Evolutionary conservation across 2,888 invertebrate genomes (phyloP).

Genomic region (Ophonus ardosiacus): DNA sequence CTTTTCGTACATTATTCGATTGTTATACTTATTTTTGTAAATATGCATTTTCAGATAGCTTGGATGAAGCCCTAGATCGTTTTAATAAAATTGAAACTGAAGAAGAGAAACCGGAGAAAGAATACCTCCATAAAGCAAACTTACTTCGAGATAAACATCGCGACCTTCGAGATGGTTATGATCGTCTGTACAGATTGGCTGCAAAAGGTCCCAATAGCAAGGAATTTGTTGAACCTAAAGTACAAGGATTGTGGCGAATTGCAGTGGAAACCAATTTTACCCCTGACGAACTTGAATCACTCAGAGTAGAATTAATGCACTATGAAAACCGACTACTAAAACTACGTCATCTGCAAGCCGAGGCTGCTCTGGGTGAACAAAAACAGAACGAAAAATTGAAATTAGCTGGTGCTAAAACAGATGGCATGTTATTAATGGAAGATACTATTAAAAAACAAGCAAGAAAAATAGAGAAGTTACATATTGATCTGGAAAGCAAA

Average conservation of each 20-base stretch:
- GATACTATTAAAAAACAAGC: constrained; percentile 90
- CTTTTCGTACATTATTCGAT: no score
- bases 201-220: constrained; percentile 88
- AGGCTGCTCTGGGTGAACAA: constrained; percentile 85
- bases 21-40: background rate
- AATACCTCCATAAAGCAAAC: constrained; percentile 83
- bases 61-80: constrained; percentile 84
- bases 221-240: constrained; percentile 94
- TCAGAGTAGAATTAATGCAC: constrained; percentile 91
- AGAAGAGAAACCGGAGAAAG: constrained; percentile 80
- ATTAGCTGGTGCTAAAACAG: constrained; percentile 81
- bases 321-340: constrained; percentile 92
- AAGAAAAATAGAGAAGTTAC: constrained; percentile 91
- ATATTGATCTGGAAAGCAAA: constrained; percentile 86
- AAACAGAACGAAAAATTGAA: constrained; percentile 81
- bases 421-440: constrained; percentile 82
- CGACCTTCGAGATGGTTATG: constrained; percentile 87
- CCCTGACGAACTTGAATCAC: constrained; percentile 87
- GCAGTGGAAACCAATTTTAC: constrained; percentile 90
- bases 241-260: constrained; percentile 91
- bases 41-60: constrained; percentile 78
- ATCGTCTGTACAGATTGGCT: constrained; percentile 85
- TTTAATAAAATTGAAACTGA: constrained; percentile 83
- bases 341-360: constrained; percentile 88
- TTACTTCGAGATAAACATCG: constrained; percentile 85